Base-by-base conservation (phyloP, 2,797 vertebrate genomes). In the Mormyrus hasselquistii region DNA sequence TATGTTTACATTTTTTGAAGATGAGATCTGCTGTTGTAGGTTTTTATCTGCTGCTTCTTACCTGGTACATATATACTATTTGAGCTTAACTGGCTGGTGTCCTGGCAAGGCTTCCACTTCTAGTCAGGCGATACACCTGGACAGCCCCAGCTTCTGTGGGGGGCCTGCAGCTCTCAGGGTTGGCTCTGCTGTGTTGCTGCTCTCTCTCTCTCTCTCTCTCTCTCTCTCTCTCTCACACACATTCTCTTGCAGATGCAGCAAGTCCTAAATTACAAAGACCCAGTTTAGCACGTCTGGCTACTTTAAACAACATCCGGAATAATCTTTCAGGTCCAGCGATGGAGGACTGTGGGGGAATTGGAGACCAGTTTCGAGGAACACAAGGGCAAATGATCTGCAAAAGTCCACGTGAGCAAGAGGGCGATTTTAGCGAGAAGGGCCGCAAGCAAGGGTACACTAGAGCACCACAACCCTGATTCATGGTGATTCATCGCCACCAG, bases 71-170 rank as follows among this genome's bases (percentile, higher is more conserved):
- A 5, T 87, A 44, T 86, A 25, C 76, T 34, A 87, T 83, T 87
- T 82, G 83, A 88, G 87, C 69, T 87, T 53, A 88, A 87, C 90
- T 88, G 53, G 34, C 14, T 89, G 55, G 90, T 25, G 88, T 91
- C 87, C 76, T 86, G 89, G 90, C 89, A 89, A 90, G 87, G 84
- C 57, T 88, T 90, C 55, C 90, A 89, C 88, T 90, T 88, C 88
- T 85, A 85, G 88, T 89, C 88, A 89, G 88, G 89, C 89, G 88
- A 89, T 89, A 91, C 90, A 92, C 89, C 90, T 90, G 89, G 90
- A 87, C 55, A 89, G 88, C 89, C 89, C 89, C 52, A 82, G 83
- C 88, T 89, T 91, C 91, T 87, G 88, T 82, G 76, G 82, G 59
- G 57, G 88, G 90, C 90, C 90, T 84, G 88, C 84, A 88, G 89